Evolutionary conservation across 2,797 vertebrate genomes (phyloP).

Genomic region (Enteromius viviparus): DNA sequence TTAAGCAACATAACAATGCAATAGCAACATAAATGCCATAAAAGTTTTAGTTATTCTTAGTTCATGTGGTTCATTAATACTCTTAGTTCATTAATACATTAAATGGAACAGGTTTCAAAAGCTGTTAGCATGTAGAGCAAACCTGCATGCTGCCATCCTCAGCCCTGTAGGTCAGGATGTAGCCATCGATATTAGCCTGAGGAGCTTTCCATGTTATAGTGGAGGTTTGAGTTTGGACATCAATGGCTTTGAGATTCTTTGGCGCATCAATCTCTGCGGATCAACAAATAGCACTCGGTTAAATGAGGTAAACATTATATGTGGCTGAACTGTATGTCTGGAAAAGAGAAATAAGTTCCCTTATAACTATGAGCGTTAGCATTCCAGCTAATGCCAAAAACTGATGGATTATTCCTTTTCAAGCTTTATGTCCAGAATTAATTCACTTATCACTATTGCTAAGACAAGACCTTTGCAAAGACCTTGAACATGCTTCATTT

Average conservation of each 20-base stretch:
- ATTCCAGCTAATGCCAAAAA: not conserved
- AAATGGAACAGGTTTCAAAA: not conserved
- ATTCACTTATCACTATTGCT: conserved; percentile 20
- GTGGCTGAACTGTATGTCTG: not conserved
- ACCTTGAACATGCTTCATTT: conserved; percentile 21
- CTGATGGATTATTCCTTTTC: conserved; percentile 1
- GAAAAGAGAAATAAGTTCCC: not conserved
- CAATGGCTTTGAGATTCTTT: conserved; percentile 75
- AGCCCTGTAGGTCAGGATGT: conserved; percentile 79
- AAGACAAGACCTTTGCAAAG: conserved; percentile 11
- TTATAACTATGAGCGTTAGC: not conserved
- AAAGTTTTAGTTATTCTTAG: not conserved
- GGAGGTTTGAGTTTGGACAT: conserved; percentile 74
- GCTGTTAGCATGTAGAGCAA: conserved; percentile 13
- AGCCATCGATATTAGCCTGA: conserved; percentile 83
- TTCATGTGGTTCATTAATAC: not conserved
- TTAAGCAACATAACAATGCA: not conserved
- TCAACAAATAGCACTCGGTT: conserved; percentile 35
- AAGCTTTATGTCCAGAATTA: conserved; percentile 1
- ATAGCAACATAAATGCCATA: not conserved
- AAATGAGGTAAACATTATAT: not conserved
- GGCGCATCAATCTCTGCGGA: conserved; percentile 86
- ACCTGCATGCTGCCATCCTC: conserved; percentile 75
- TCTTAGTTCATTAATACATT: not conserved
- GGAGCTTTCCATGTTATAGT: conserved; percentile 83